Percentiles rank a stretch among this genome's conserved stretches.
Conservation (phyloP, 2,888 invertebrate genomes). For the Cancer borealis region DNA sequence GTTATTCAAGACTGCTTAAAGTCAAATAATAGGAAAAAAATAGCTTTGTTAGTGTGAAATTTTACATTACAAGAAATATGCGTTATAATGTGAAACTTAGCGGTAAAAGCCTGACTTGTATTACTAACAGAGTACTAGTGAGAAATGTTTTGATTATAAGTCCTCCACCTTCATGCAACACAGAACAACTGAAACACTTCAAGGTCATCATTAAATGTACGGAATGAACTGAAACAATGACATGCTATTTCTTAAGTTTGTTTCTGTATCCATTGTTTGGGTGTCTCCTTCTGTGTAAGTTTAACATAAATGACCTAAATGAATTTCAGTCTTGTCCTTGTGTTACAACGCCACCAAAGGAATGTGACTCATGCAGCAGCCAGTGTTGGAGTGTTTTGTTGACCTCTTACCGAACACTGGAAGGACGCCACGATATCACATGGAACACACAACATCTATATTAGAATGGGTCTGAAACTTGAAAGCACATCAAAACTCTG, state of each 20-base stretch:
- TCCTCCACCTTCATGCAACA: slow-evolving; percentile 7
- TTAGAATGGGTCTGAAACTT: slow-evolving; percentile 45
- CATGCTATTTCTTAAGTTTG: not conserved
- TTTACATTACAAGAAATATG: not conserved
- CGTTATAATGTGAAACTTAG: not conserved
- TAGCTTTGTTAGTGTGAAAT: not conserved
- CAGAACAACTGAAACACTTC: slow-evolving; percentile 7
- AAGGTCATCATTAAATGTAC: not conserved
- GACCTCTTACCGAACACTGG: slow-evolving; percentile 65
- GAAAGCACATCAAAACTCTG: not conserved
- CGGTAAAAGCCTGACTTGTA: not conserved
- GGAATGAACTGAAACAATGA: not conserved
- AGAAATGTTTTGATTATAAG: not conserved
- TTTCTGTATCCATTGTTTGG: not conserved
- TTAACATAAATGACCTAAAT: not conserved
- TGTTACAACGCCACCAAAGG: not conserved
- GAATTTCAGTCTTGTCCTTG: not conserved
- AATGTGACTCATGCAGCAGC: slow-evolving; percentile 53
- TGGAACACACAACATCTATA: slow-evolving; percentile 59
- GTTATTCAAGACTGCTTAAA: not conserved
- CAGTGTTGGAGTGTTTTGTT: not conserved
- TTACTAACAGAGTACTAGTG: not conserved
- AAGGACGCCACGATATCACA: slow-evolving; percentile 55
- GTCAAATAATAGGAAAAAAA: not conserved
- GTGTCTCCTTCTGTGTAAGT: not conserved